These are phyloP conservation scores for Cyclura pinguis DNA, from an alignment of 2,797 vertebrate genomes.

Conservation along the genomic window DNA sequence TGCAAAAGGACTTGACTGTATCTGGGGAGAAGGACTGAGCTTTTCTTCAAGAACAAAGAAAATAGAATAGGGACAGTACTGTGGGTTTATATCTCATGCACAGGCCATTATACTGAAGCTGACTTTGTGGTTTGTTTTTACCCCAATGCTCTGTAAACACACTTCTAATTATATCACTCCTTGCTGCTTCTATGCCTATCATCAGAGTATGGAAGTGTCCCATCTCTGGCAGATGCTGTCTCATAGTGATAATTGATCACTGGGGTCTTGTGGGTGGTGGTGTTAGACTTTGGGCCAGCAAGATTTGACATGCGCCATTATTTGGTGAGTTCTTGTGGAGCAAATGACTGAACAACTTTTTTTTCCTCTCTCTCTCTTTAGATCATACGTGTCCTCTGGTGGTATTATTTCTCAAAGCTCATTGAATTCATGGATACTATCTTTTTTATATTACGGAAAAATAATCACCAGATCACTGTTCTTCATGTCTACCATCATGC, in stretches of 20 bases:
- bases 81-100: background rate
- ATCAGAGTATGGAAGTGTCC: no score
- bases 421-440: conserved; percentile 99
- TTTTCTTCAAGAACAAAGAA: background rate
- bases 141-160: background rate
- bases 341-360: background rate
- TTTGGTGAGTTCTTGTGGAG: conserved; percentile 9
- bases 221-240: background rate
- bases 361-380: conserved; percentile 64
- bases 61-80: background rate
- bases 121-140: background rate
- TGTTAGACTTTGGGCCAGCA: background rate
- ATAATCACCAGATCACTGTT: conserved; percentile 96
- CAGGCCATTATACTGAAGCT: no score
- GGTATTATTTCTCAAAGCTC: conserved; percentile 99
- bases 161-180: background rate
- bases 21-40: no score
- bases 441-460: conserved; percentile 97
- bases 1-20: background rate
- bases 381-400: conserved; percentile 94
- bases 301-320: background rate
- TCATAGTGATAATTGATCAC: background rate
- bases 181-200: no score
- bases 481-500: conserved; percentile 96
- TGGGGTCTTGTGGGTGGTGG: background rate